Base-by-base conservation (phyloP, 2,888 invertebrate species). In the Parochlus steinenii region DNA sequence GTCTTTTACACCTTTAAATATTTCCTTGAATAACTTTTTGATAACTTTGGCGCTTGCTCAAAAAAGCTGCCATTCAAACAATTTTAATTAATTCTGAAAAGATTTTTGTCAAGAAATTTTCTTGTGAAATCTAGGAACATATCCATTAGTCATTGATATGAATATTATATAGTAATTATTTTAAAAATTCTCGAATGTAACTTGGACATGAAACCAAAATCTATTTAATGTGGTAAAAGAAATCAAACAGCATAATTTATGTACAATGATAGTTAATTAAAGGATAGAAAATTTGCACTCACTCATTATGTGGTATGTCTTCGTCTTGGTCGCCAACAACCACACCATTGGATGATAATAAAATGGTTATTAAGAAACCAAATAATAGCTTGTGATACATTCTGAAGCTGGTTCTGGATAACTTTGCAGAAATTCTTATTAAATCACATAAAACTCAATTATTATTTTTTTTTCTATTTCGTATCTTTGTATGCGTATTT, bases 301-400 rank as follows among this genome's bases (percentile, higher is more conserved):
- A 85, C 85, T 83, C 83, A 63, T 81, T 80, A 60, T 83, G 83
- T 40, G 83, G 85, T 54, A 85, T 85, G 58, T 83, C 83, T 66
- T 85, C 83, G 52, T 82, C 80, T 61, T 83, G 82, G 62, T 82
- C 82, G 48, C 71, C 56, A 47, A 14, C 23, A 24, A 30, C 18
- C 23, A 14, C 18, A 12, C 34, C 34, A 28, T 34, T 27, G n/a
- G 28, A 22, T 15, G 20, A 6, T 11, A 34, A 34, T 34, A 34
- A 34, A 34, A 34, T 15, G 27, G 34, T 22, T 12, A 34, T 27
- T 28, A 34, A 28, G 28, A 34, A 34, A 28, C 34, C 34, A 28
- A 34, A 28, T 28, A 27, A 27, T 20, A 34, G 27, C 29, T 27
- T 34, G 27, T 22, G 28, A 34, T 34, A 27, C 34, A 34, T 34